phyloP scores from a whole-genome alignment of 2,888 invertebrate species.

The Helicoverpa assulta region DNA sequence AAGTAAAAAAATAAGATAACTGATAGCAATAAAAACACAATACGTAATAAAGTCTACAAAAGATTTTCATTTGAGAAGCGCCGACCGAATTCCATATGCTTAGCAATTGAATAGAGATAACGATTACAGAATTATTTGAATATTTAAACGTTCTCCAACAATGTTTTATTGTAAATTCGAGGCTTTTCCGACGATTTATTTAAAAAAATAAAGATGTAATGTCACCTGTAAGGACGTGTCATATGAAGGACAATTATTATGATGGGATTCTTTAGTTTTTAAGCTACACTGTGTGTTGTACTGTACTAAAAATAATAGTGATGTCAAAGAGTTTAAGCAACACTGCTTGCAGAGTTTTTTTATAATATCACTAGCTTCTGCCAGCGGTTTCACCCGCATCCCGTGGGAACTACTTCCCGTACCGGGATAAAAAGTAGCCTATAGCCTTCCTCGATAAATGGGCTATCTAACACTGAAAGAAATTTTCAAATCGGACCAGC shows the following conservation, averaged over 20 bases:
- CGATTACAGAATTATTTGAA: slow-evolving; percentile 39
- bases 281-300: too few relatives aligned
- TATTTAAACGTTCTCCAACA: slow-evolving; percentile 31
- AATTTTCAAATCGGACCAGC: too few relatives aligned
- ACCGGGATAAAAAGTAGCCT: too few relatives aligned
- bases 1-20: neutral
- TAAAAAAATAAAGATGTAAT: neutral
- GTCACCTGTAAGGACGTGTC: neutral
- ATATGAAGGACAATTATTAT: neutral
- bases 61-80: slow-evolving; percentile 67
- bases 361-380: too few relatives aligned
- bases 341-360: too few relatives aligned
- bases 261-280: too few relatives aligned
- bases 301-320: too few relatives aligned
- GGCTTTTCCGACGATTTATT: slow-evolving; percentile 5
- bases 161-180: slow-evolving; percentile 42
- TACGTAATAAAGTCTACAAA: slow-evolving; percentile 59
- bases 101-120: slow-evolving; percentile 64
- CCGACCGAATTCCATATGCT: slow-evolving; percentile 63
- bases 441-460: too few relatives aligned
- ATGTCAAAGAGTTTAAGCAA: too few relatives aligned
- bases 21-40: slow-evolving; percentile 33
- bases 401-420: too few relatives aligned
- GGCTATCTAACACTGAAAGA: too few relatives aligned
- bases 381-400: too few relatives aligned